Percentiles rank a stretch among this genome's conserved stretches.
Evolutionary conservation across 2,888 invertebrate species (phyloP).

Genomic region (Cheiracanthium punctorium): DNA sequence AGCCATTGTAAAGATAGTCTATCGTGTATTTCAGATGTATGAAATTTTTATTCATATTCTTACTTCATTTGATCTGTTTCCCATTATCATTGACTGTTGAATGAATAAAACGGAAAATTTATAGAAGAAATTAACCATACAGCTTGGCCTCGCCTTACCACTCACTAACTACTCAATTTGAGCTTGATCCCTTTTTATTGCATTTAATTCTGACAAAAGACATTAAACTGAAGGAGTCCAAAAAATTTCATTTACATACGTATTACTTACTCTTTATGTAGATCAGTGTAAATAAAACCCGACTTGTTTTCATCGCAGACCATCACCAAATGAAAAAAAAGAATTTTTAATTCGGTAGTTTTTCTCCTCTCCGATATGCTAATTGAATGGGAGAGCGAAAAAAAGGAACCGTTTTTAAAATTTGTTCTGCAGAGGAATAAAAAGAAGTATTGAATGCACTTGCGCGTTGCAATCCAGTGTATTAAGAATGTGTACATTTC

Average conservation of each 20-base stretch:
- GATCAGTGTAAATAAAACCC: conserved; percentile 62
- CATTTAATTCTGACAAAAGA: conserved; percentile 47
- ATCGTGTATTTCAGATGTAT: too few relatives aligned
- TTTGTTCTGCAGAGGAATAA: conserved; percentile 39
- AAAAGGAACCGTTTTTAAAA: conserved; percentile 40
- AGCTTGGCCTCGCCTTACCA: too few relatives aligned
- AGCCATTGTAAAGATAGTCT: too few relatives aligned
- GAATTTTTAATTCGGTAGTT: conserved; percentile 45
- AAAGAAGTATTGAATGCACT: conserved; percentile 23
- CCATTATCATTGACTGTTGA: too few relatives aligned
- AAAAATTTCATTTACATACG: conserved; percentile 64
- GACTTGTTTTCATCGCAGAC: conserved; percentile 54
- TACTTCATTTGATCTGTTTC: too few relatives aligned
- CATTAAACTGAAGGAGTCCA: conserved; percentile 59
- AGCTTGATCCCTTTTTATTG: conserved; percentile 7
- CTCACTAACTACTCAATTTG: conserved; percentile 11
- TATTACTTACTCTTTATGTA: conserved; percentile 59
- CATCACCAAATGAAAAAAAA: conserved; percentile 36
- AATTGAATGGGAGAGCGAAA: conserved; percentile 35
- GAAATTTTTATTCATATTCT: too few relatives aligned
- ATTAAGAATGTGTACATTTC: conserved; percentile 17
- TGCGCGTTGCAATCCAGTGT: conserved; percentile 8
- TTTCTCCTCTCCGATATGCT: conserved; percentile 38
- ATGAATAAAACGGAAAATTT: too few relatives aligned
- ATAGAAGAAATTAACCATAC: too few relatives aligned